Evolutionary conservation across 2,113 vertebrate genomes (phyloP), one percentile per base, ranked within the genome.

Genomic region (Heterotilapia buettikoferi): DNA sequence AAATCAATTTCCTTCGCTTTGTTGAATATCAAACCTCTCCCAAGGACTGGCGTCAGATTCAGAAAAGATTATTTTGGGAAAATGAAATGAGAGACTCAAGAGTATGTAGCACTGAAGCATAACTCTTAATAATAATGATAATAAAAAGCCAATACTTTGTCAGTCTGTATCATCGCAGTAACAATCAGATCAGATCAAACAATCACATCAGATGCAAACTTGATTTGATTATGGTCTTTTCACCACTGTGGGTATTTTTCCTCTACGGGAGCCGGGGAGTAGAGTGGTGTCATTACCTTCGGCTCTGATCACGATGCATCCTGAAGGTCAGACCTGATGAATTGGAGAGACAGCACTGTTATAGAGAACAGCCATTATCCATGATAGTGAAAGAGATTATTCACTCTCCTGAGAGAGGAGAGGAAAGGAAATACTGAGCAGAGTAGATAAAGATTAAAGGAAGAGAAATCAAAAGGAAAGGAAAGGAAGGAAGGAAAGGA

Each of bases 241-340:
- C 57, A 54, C 66, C 43, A 57, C 45, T 68, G 19, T 84, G 76
- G 53, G 71, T 53, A 68, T 89, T 88, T 84, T 89, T 80, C 36
- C 84, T 50, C 63, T 45, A n/a, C 45, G 2, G 79, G 61, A 47
- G 79, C 40, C 6, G 9, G 63, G 56, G 54, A 92, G 81, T 59
- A 43, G 68, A 90, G 87, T 79, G 4, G 45, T 92, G 92, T 91
- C 93, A 94, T 95, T 95, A 94, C 88, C 87, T 91, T 89, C 79
- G 7, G 84, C 89, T 88, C 92, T 93, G 93, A 94, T 95, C 91
- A 87, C 86, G 90, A 92, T 94, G 92, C 92, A 94, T 89, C 84
- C 89, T 91, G 93, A 96, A 96, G 95, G 95, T 96, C 94, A 94
- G 88, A 82, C 56, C 83, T 92, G 92, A 96, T 94, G 90, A 95